These are phyloP conservation scores for Drosophila trichaetosa DNA, from an alignment of 2,888 invertebrate genomes.

Conservation along the genomic window DNA sequence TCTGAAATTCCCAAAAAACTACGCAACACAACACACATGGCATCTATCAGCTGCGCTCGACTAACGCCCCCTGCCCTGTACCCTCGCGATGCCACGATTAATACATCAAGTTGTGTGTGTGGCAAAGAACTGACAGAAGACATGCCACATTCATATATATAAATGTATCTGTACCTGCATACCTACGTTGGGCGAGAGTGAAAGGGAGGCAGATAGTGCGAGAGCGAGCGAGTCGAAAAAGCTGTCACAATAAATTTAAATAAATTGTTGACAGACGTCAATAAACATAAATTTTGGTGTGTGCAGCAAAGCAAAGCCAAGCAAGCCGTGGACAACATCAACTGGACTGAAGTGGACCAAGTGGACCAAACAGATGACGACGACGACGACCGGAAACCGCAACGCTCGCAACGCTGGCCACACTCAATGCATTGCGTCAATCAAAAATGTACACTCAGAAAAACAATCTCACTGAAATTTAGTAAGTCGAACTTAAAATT, in stretches of 20 bases:
- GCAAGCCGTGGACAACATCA: conserved; percentile 12
- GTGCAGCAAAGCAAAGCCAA: conserved; percentile 72
- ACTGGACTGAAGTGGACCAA: conserved; percentile 5
- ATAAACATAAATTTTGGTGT: conserved; percentile 80
- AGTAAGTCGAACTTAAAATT: background rate
- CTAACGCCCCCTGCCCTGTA: conserved; percentile 50
- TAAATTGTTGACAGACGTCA: conserved; percentile 81
- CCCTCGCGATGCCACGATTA: conserved; percentile 48
- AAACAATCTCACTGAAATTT: background rate
- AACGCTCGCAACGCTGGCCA: conserved; percentile 43
- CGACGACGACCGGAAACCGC: conserved; percentile 70
- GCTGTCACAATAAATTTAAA: conserved; percentile 82
- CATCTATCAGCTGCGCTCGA: conserved; percentile 73
- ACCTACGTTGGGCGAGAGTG: conserved; percentile 24
- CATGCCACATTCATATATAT: conserved; percentile 17
- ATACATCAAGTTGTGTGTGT: conserved; percentile 66
- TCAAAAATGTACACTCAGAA: conserved; percentile 61
- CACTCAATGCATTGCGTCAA: conserved; percentile 69
- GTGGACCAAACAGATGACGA: conserved; percentile 37
- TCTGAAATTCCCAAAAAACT: conserved; percentile 39
- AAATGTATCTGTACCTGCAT: conserved; percentile 22
- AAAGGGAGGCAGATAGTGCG: conserved; percentile 10
- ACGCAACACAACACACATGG: conserved; percentile 34
- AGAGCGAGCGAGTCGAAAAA: conserved; percentile 26
- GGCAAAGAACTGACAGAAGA: conserved; percentile 21